These are phyloP conservation scores for Leuciscus idus DNA, from an alignment of 2,113 vertebrate genomes.

Conservation along the genomic window DNA sequence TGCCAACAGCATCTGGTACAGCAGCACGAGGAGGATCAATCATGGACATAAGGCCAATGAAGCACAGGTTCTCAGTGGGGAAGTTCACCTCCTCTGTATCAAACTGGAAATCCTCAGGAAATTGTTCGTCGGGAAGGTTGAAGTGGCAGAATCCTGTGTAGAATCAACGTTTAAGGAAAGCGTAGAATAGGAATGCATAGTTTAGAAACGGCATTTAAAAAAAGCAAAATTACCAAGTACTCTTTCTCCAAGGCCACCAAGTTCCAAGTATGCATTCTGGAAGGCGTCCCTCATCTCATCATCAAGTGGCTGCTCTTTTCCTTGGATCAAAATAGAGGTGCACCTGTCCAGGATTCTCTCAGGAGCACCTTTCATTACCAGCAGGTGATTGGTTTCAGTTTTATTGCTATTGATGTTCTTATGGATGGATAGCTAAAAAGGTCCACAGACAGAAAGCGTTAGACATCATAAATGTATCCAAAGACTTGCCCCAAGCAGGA, in stretches of 20 bases:
- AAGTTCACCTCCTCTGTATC: constrained; percentile 90
- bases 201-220: not conserved
- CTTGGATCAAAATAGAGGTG: constrained; percentile 86
- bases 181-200: not conserved
- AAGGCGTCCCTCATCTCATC: constrained; percentile 92
- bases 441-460: not conserved
- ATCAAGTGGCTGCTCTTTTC: constrained; percentile 85
- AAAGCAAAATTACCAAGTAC: constrained; percentile 79
- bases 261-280: constrained; percentile 91
- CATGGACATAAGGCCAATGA: constrained; percentile 95
- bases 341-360: constrained; percentile 93
- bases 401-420: constrained; percentile 72
- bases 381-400: constrained; percentile 74
- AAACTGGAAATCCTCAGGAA: constrained; percentile 84
- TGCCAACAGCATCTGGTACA: constrained; percentile 89
- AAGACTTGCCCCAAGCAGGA: not conserved
- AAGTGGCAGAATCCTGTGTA: constrained; percentile 86
- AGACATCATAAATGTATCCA: not conserved
- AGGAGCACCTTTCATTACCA: constrained; percentile 93
- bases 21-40: constrained; percentile 90
- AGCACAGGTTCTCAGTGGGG: constrained; percentile 86
- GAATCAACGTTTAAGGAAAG: not conserved
- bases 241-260: constrained; percentile 88
- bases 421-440: constrained; percentile 85
- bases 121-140: constrained; percentile 83